phyloP scores from a whole-genome alignment of 2,113 vertebrate species.

The Podiceps cristatus region DNA sequence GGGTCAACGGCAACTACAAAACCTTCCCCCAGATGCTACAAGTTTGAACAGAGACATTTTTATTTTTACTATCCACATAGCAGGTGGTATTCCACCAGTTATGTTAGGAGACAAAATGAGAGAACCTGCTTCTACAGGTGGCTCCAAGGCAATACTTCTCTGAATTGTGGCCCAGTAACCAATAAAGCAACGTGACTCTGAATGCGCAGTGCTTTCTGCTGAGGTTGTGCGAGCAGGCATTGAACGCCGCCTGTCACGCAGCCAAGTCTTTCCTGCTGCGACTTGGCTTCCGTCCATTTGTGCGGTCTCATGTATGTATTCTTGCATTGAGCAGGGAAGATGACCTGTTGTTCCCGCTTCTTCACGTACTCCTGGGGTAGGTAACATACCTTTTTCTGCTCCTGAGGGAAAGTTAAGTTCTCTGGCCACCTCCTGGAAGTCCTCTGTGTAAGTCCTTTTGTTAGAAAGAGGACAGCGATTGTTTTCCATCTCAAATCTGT shows the following conservation, averaged over 20 bases:
- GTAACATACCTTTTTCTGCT: background rate
- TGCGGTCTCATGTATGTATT: background rate
- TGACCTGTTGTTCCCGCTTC: background rate
- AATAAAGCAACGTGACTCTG: slow-evolving; percentile 64
- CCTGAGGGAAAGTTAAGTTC: background rate
- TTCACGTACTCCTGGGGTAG: background rate
- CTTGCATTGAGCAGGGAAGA: background rate
- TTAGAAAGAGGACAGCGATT: background rate
- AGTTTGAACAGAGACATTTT: slow-evolving; percentile 66
- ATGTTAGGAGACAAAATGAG: slow-evolving; percentile 46
- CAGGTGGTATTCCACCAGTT: slow-evolving; percentile 38
- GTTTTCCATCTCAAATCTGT: background rate
- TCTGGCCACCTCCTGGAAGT: background rate
- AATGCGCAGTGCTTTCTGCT: slow-evolving; percentile 15
- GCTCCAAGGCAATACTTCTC: slow-evolving; percentile 28
- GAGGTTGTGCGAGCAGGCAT: background rate
- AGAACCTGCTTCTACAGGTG: background rate
- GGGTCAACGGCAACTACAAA: background rate
- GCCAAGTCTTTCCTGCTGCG: background rate
- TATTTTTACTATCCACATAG: slow-evolving; percentile 54
- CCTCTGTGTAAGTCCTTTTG: background rate
- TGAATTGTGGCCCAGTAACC: slow-evolving; percentile 31
- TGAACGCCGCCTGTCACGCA: background rate
- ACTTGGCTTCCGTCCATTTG: accelerated
- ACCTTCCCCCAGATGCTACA: slow-evolving; percentile 26